phyloP scores from a whole-genome alignment of 1,140 invertebrate genomes.

The Camponotus vicinus region DNA sequence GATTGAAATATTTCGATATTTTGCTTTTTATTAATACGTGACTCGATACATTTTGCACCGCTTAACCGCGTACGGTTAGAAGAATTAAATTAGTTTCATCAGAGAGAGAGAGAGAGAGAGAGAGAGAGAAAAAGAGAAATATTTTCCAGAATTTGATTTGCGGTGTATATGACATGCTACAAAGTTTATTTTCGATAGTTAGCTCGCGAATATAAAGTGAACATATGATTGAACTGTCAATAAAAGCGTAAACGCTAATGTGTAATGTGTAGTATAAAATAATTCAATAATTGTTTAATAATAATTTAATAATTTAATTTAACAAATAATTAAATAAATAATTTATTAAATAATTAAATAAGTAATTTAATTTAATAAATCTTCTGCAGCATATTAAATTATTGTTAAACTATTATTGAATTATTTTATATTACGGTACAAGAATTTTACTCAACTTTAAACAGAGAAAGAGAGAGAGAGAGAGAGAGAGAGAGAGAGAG shows the following conservation, averaged over 20 bases:
- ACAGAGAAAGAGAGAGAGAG: not conserved
- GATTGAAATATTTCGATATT: slow-evolving; percentile 21
- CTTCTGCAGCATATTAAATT: not conserved
- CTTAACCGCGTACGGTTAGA: no score
- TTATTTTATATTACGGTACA: slow-evolving; percentile 28
- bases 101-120: no score
- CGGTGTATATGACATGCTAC: not conserved
- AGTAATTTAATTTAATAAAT: no score
- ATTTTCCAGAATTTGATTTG: slow-evolving; percentile 16
- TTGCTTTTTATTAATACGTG: not conserved
- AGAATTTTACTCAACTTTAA: slow-evolving; percentile 11
- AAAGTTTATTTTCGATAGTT: slow-evolving; percentile 26
- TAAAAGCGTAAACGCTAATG: not conserved
- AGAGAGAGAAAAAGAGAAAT: not conserved
- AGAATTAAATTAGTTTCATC: not conserved
- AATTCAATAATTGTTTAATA: slow-evolving; percentile 26
- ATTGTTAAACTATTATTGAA: slow-evolving; percentile 20
- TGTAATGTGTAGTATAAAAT: slow-evolving; percentile 10
- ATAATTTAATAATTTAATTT: slow-evolving; percentile 9
- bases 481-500: not conserved
- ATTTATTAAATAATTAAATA: no score
- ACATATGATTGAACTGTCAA: slow-evolving; percentile 18
- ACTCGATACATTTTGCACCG: not conserved
- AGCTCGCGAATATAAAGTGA: slow-evolving; percentile 17
- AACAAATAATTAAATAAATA: no score